Base-by-base conservation (phyloP, 2,113 vertebrate species). In the Stigmatopora argus region DNA sequence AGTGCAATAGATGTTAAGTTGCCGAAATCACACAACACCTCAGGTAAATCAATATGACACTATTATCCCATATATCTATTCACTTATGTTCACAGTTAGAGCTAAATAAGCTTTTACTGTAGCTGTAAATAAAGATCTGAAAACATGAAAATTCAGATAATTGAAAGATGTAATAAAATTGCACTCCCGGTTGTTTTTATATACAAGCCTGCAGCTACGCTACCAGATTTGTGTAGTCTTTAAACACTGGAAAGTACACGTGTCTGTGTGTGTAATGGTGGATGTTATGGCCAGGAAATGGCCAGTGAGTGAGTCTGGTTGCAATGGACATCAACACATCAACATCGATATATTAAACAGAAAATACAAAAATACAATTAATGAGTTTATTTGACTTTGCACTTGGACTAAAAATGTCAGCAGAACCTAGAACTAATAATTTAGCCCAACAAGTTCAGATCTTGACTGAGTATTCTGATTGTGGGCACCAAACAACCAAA, bases 1-100 rank as follows among this genome's bases (percentile, higher is more conserved):
- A 56, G 66, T 56, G 47, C 60, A 45, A 53, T 5, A 35, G n/a
- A 67, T 15, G 18, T 9, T 9, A 44, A 70, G 64, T n/a, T 4
- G 18, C 19, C 57, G 46, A 65, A 64, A 55, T 49, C 35, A 47
- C 26, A 15, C 9, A 11, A 56, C 34, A 45, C 48, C 14, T 67
- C 23, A 17, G 45, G 46, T 18, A 31, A 57, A 60, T 12, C 34
- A 5, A 5, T 19, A 18, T 3, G 41, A 53, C 19, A 19, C 21
- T 19, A 53, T 53, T 21, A 41, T 41, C 12, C 51, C 49, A 21
- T 23, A 21, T 21, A 23, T 19, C 19, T 12, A 4, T 9, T 17
- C 31, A 7, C 14, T 19, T 55, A 23, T 52, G 19, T 5, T 12
- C 11, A 5, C 3, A 7, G 13, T 31, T 12, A 23, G 23, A 31